Evolutionary conservation across 2,113 vertebrate genomes (phyloP), one percentile per base, ranked within the genome.

Genomic region (Microcebus murinus): DNA sequence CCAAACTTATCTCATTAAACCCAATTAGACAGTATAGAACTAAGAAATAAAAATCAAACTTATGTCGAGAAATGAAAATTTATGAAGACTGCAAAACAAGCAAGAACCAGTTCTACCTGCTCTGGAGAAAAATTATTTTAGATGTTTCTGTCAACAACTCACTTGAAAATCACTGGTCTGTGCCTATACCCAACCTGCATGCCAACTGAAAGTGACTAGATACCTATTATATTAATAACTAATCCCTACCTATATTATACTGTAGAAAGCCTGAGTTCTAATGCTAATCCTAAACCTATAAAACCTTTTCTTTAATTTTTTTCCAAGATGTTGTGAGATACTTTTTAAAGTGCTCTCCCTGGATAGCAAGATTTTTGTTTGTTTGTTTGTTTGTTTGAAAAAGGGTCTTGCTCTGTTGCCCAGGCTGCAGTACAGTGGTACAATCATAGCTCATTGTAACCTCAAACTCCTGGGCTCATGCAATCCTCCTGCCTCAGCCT

Each of bases 231-330:
- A 52, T 52, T 52, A 52, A 52, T 70, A 84, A 63, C 63, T 39
- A 96, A 17, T 74, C 90, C 15, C n/a, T 71, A 55, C 34, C 4
- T 18, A 87, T n/a, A 50, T 5, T 6, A n/a, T 88, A 21, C n/a
- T 67, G 89, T 74, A 73, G 55, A 92, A 96, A 91, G 50, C 52
- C 48, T 31, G 10, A 94, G n/a, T 94, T 91, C 15, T 77, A 91
- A 92, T 61, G 3, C 39, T 77, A 61, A 63, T n/a, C n/a, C 42
- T 36, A 94, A 71, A 3, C 17, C 52, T 95, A 77, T 8, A 50
- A 83, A 90, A 70, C 9, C 8, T 92, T 94, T 50, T 52, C 67
- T 84, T 42, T 84, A 65, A 84, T 3, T 36, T 61, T 86, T 65
- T 77, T 73, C 67, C 11, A 92, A 34, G 34, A 71, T 67, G 59